Evolutionary conservation across 1,140 invertebrate genomes (phyloP).

Genomic region (Lamellibrachia luymesi): DNA sequence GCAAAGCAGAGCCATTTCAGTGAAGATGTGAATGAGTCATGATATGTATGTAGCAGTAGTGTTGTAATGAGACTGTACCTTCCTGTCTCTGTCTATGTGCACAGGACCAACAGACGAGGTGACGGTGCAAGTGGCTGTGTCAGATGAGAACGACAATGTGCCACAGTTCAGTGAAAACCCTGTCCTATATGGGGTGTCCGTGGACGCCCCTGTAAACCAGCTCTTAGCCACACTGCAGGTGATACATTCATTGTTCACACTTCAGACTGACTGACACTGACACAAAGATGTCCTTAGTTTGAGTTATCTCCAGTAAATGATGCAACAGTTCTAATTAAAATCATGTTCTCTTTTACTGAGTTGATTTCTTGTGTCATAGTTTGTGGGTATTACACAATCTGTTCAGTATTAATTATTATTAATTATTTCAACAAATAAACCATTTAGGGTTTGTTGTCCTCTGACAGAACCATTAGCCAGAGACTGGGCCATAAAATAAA

Average conservation of each 20-base stretch:
- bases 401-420: background rate
- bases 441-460: too few relatives aligned
- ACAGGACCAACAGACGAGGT: background rate
- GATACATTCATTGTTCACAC: background rate
- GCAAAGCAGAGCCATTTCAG: too few relatives aligned
- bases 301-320: background rate
- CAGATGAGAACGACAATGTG: background rate
- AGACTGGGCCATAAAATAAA: background rate
- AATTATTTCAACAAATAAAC: background rate
- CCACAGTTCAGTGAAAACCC: background rate
- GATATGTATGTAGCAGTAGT: too few relatives aligned
- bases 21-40: too few relatives aligned
- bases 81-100: background rate
- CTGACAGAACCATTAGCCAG: background rate
- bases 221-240: background rate
- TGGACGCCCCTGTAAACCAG: background rate
- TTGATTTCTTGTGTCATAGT: background rate
- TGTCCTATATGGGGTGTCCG: background rate
- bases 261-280: background rate
- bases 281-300: background rate
- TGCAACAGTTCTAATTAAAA: background rate
- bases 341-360: background rate
- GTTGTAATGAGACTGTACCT: too few relatives aligned
- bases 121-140: background rate
- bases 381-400: background rate